Percentiles rank a stretch among this genome's conserved stretches.
These are phyloP conservation scores for Prietella phreatophila DNA, from an alignment of 2,113 vertebrate species.

Conservation along the genomic window DNA sequence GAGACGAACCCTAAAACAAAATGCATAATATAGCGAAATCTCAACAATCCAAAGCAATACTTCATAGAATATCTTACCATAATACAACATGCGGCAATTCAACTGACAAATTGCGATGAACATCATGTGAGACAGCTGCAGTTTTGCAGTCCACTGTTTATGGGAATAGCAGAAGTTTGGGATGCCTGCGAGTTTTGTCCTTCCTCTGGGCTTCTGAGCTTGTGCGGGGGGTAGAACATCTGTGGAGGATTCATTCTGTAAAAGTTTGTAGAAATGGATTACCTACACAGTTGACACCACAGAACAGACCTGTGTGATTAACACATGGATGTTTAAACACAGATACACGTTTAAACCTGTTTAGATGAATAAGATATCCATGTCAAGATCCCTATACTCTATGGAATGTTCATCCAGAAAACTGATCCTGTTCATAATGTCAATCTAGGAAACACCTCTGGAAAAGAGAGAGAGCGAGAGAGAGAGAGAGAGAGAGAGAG, in stretches of 20 bases:
- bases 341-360: constrained; percentile 38
- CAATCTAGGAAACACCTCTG: neutral
- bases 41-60: neutral
- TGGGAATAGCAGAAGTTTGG: constrained; percentile 27
- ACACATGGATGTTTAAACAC: constrained; percentile 45
- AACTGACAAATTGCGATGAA: neutral
- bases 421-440: constrained; percentile 16
- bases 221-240: constrained; percentile 41
- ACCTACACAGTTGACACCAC: constrained; percentile 44
- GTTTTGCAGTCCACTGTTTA: constrained; percentile 24
- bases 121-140: constrained; percentile 23
- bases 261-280: constrained; percentile 52
- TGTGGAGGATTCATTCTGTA: constrained; percentile 45
- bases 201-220: constrained; percentile 42
- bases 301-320: constrained; percentile 43
- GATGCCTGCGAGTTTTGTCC: constrained; percentile 24
- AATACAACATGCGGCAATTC: neutral
- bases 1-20: too few relatives aligned
- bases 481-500: neutral
- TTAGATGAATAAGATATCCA: constrained; percentile 27
- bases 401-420: neutral
- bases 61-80: neutral
- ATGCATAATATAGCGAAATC: neutral
- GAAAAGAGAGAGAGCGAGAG: neutral
- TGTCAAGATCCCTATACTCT: constrained; percentile 8